Evolutionary conservation across 2,888 invertebrate genomes (phyloP).

Genomic region (Watsonalla cultraria): DNA sequence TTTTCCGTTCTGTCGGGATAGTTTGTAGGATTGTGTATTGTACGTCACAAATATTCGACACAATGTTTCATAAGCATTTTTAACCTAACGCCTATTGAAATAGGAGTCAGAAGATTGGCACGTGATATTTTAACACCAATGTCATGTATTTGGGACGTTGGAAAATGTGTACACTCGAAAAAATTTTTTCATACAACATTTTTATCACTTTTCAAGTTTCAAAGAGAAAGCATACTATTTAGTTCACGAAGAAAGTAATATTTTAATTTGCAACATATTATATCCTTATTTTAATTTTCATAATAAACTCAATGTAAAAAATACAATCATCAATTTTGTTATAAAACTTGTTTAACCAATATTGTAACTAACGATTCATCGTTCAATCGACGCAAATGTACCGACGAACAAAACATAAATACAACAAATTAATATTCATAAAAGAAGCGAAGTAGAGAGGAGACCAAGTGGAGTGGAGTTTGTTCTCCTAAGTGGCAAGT

Average conservation of each 20-base stretch:
- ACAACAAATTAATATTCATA: conserved; percentile 7
- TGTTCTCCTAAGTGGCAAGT: conserved; percentile 1
- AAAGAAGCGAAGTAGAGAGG: not conserved
- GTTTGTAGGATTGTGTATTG: conserved; percentile 1
- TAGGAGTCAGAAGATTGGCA: no score
- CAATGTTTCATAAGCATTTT: not conserved
- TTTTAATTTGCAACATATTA: no score
- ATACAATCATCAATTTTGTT: no score
- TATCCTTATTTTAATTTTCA: no score
- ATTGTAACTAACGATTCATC: not conserved
- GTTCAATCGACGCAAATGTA: not conserved
- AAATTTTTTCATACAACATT: no score
- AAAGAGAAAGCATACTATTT: no score
- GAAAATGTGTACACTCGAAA: no score
- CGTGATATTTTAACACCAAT: no score
- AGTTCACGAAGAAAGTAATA: no score
- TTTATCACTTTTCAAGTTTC: no score
- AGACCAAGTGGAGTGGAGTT: not conserved
- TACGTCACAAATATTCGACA: not conserved
- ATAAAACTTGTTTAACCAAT: not conserved
- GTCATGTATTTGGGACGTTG: no score
- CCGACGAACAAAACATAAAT: conserved; percentile 4
- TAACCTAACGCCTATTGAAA: not conserved
- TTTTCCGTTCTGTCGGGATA: conserved; percentile 6
- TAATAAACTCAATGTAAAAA: no score